Evolutionary conservation across 92 coral and sea anemone species (phyloP).

Genomic region (Bergia puertoricense): DNA sequence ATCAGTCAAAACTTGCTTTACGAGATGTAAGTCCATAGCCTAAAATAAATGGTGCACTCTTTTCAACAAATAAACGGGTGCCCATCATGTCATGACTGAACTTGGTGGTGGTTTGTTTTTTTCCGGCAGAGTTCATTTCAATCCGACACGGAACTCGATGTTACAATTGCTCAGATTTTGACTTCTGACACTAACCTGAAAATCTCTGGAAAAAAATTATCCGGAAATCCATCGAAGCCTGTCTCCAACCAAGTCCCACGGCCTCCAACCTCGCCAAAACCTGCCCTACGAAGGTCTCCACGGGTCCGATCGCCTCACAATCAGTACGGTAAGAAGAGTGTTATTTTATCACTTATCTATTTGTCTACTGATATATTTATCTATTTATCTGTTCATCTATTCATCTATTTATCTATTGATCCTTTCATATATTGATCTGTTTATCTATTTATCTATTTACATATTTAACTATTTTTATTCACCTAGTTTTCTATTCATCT

Average conservation of each 20-base stretch:
- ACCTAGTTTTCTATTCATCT: too few relatives aligned
- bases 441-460: too few relatives aligned
- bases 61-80: too few relatives aligned
- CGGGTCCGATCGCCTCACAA: constrained; percentile 10
- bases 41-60: too few relatives aligned
- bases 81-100: not conserved
- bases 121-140: not conserved
- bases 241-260: not conserved
- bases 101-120: not conserved
- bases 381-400: too few relatives aligned
- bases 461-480: too few relatives aligned
- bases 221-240: not conserved
- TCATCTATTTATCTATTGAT: too few relatives aligned
- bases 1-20: too few relatives aligned
- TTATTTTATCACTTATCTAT: too few relatives aligned
- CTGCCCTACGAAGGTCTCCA: constrained; percentile 19
- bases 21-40: too few relatives aligned
- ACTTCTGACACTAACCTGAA: not conserved
- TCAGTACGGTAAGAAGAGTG: not conserved
- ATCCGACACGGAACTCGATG: not conserved
- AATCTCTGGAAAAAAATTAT: not conserved
- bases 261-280: constrained; percentile 19
- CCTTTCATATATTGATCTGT: too few relatives aligned
- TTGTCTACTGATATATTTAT: too few relatives aligned
- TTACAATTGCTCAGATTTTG: not conserved